Evolutionary conservation across 92 coral and sea anemone species (phyloP), one percentile per base, ranked within the genome.

Genomic region (Hydrozoanthus gracilis): DNA sequence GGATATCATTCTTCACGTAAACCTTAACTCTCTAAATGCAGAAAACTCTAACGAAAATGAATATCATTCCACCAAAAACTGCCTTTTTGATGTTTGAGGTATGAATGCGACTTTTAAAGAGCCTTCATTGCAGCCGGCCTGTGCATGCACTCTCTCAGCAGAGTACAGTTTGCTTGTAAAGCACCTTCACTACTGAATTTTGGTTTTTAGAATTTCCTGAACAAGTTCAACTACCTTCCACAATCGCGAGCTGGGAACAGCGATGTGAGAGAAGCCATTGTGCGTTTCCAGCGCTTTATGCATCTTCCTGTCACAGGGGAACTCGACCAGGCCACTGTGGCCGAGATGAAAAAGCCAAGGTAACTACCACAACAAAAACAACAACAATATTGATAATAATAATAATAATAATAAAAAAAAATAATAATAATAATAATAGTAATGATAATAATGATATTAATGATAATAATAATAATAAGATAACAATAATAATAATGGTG

Each of bases 281-380:
- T 6, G 11, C 46, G 72, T 45, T 67, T 67, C 11, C 72, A 67
- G 11, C 72, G 11, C 5, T 67, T 67, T 11, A 67, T 67, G 72
- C 72, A 67, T 45, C 72, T 67, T 67, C 72, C 72, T 67, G 72
- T 67, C 44, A 67, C 72, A 45, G 72, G 72, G 72, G 35, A 67
- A 67, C 46, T 67, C 12, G 72, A 67, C 4, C 44, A 39, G 13
- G 72, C 72, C 4, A 67, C 72, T 67, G 18, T 67, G 72, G 72
- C 72, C 4, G 72, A 67, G 45, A 67, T 67, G 72, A 67, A 20
- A 20, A 67, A 67, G 35, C 72, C 72, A 11, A 67, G 72, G 72
- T 67, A 67, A 67, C 8, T 4, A 8, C 13, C 16, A 62, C 17
- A 15, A 17, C 6, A 3, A 15, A 13, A 27, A 62, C 3, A 62